A percentile compares a stretch with the other conserved stretches of the same genome.
These are phyloP conservation scores for Meriones unguiculatus DNA, from an alignment of 2,113 vertebrate genomes.

Conservation along the genomic window DNA sequence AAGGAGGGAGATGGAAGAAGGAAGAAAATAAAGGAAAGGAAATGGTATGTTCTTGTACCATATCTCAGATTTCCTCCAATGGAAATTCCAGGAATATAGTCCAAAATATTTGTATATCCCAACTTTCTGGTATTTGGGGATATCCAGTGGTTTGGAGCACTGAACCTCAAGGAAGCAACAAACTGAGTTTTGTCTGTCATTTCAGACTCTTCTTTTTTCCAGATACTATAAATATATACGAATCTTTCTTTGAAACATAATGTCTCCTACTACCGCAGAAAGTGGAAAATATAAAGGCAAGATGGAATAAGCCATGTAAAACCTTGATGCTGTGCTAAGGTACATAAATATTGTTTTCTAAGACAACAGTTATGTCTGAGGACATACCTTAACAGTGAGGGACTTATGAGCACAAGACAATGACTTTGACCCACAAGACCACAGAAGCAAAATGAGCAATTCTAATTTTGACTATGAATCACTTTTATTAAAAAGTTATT, in stretches of 20 bases:
- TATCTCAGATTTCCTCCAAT: background rate
- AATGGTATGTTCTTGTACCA: background rate
- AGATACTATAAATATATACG: background rate
- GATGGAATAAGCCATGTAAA: background rate
- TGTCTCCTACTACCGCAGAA: background rate
- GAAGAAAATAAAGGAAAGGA: background rate
- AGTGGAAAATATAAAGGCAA: background rate
- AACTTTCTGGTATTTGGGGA: background rate
- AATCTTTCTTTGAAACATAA: background rate
- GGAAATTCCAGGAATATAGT: background rate
- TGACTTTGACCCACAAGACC: too few species aligned
- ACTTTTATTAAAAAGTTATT: background rate
- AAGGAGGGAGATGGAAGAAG: background rate
- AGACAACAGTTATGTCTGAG: background rate
- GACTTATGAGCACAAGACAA: background rate
- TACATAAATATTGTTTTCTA: constrained; percentile 36
- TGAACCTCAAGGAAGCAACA: background rate
- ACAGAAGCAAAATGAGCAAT: background rate
- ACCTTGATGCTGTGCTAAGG: background rate
- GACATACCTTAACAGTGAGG: background rate
- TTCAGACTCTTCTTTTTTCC: background rate
- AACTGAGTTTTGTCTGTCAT: background rate
- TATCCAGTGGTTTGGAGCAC: background rate
- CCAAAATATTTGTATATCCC: background rate
- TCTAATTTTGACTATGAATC: background rate